Evolutionary conservation across 2,113 vertebrate genomes (phyloP), one percentile per base, ranked within the genome.

Genomic region (Ictalurus furcatus): DNA sequence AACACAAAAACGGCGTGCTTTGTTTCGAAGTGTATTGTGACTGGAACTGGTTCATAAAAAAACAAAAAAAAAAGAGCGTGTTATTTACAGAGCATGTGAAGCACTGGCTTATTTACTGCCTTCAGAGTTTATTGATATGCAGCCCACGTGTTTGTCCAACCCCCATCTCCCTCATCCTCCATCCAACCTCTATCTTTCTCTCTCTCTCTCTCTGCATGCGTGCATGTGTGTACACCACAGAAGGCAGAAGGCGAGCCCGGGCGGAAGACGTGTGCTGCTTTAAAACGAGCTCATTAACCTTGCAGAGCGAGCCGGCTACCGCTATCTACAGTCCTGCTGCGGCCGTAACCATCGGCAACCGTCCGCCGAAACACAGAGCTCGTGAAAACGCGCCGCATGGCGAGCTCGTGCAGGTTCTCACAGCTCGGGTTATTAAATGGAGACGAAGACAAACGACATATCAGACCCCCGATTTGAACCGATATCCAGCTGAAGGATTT

Each of bases 241-340:
- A 92, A 84, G 87, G 69, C 87, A 85, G 90, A 87, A 71, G 71
- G 87, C 48, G 69, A 87, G 80, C 87, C 80, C 16, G 34, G 9
- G 59, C 71, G 61, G 90, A 61, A 87, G 90, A 94, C 94, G 94
- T 94, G 95, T 93, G 92, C 91, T 93, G 95, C 92, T 95, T 96
- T 94, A 95, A 93, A 96, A 96, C 94, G 93, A 94, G 93, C 94
- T 96, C 94, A 95, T 95, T 95, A 96, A 95, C 95, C 95, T 96
- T 95, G 95, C 93, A 92, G 92, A 93, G 90, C 80, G 90, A 90
- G 91, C 89, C 74, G 84, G 93, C 90, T 89, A 82, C 88, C 74
- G 80, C 65, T 83, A 89, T 52, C 82, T 85, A 28, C 30, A 86
- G 34, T 74, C 30, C 25, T 23, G 9, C 80, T 40, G 16, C 54